Evolutionary conservation across 2,113 vertebrate species (phyloP).

Genomic region (Phalacrocorax aristotelis): DNA sequence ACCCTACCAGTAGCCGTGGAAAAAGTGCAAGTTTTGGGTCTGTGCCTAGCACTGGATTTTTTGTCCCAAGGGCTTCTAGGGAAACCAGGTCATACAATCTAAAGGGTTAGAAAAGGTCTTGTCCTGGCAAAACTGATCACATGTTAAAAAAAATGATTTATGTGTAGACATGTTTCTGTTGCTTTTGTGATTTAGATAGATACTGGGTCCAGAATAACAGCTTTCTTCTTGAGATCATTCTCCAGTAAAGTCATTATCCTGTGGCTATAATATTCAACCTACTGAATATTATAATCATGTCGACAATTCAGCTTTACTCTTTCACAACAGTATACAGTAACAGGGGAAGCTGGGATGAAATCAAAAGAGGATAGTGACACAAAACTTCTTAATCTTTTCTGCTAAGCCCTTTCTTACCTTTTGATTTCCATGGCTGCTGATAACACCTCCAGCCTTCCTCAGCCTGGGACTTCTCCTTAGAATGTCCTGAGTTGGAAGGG

Average conservation of each 20-base stretch:
- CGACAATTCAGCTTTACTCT: background rate
- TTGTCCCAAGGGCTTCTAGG: constrained; percentile 18
- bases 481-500: no score
- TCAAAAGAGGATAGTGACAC: background rate
- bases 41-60: background rate
- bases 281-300: background rate
- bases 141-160: background rate
- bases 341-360: background rate
- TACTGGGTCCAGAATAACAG: background rate
- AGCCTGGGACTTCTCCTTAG: background rate
- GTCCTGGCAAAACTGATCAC: background rate
- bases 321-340: background rate
- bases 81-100: constrained; percentile 25
- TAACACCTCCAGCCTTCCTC: background rate
- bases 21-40: background rate
- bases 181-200: background rate
- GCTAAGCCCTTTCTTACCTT: background rate
- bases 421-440: background rate
- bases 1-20: background rate
- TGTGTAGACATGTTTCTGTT: background rate
- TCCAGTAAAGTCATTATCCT: background rate
- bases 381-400: background rate
- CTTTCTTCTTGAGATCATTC: background rate
- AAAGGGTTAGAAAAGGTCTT: background rate
- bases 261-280: background rate